Percentiles rank a stretch among this genome's conserved stretches.
Conservation (phyloP, 2,888 invertebrate species). For the Leucophenga montana region DNA sequence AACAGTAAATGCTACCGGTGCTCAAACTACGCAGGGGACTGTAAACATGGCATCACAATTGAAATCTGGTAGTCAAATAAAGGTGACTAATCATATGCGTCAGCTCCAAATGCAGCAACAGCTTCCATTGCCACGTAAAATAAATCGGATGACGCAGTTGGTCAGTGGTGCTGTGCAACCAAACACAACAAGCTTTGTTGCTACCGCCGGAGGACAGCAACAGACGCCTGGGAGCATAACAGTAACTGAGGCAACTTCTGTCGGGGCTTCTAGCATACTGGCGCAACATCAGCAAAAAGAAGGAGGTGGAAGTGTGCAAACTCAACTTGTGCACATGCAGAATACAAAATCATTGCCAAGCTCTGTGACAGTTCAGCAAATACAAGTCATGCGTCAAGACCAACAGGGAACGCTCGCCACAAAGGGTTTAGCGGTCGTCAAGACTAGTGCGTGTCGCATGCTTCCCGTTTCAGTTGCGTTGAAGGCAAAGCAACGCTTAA, state of each 20-base stretch:
- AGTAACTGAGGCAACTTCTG: slow-evolving; percentile 44
- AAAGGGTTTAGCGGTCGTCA: slow-evolving; percentile 77
- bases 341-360: slow-evolving; percentile 76
- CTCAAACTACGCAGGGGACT: slow-evolving; percentile 60
- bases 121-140: slow-evolving; percentile 76
- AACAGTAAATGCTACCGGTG: slow-evolving; percentile 64
- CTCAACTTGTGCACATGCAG: slow-evolving; percentile 82
- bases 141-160: slow-evolving; percentile 78
- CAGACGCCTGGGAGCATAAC: slow-evolving; percentile 51
- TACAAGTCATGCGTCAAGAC: slow-evolving; percentile 81
- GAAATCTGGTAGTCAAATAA: slow-evolving; percentile 72
- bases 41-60: slow-evolving; percentile 73
- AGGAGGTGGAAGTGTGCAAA: slow-evolving; percentile 75
- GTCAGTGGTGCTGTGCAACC: slow-evolving; percentile 61
- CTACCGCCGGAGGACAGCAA: slow-evolving; percentile 46
- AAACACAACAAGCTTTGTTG: slow-evolving; percentile 53
- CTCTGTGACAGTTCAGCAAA: slow-evolving; percentile 82
- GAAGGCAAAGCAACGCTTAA: slow-evolving; percentile 75
- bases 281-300: slow-evolving; percentile 61
- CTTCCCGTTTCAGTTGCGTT: slow-evolving; percentile 80
- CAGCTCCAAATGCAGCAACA: slow-evolving; percentile 78
- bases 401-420: slow-evolving; percentile 71
- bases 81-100: slow-evolving; percentile 78
- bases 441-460: slow-evolving; percentile 78
- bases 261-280: slow-evolving; percentile 57